Base-by-base conservation (phyloP, 2,113 vertebrate species). In the Oreochromis spilurus region DNA sequence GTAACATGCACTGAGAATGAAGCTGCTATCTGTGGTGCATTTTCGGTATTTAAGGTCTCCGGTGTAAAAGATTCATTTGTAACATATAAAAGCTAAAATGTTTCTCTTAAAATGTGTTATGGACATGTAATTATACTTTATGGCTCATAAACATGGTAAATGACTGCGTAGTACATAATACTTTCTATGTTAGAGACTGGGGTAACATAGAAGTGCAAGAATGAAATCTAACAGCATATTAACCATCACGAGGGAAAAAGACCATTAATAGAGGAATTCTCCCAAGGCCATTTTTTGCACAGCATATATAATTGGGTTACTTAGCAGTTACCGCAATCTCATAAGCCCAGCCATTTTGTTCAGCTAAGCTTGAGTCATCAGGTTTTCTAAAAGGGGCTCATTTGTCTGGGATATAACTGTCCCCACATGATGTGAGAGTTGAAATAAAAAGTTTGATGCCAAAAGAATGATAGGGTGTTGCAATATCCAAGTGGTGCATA, bases 341-440 rank as follows among this genome's bases (percentile, higher is more conserved):
- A 83, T 86, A 89, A 92, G 70, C 72, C 54, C 45, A 82, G 70
- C 36, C 77, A 62, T 89, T 90, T 91, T 91, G 67, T 90, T 83
- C 86, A 82, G 90, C 84, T 90, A 77, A 92, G 81, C 88, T 90
- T 87, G 83, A 87, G 91, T 94, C 90, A 90, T 91, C 80, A 88
- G 72, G 90, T 85, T 93, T 83, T 53, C 81, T 88, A 88, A 87
- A 84, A 89, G 84, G 45, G 7, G 1, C 72, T 85, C 58, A 90
- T 88, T 91, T 88, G 84, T 77, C 50, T 65, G 62, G 60, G 17
- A 81, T 79, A 36, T 84, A 77, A 62, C 16, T n/a, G 60, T 83
- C 70, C 21, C 45, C 45, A 13, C 4, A 77, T 31, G 34, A 36
- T 24, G 40, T 26, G 14, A 72, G 55, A 34, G 36, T 12, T 86